These are phyloP conservation scores for Stictonetta naevosa DNA, from an alignment of 2,113 vertebrate species.

Conservation along the genomic window DNA sequence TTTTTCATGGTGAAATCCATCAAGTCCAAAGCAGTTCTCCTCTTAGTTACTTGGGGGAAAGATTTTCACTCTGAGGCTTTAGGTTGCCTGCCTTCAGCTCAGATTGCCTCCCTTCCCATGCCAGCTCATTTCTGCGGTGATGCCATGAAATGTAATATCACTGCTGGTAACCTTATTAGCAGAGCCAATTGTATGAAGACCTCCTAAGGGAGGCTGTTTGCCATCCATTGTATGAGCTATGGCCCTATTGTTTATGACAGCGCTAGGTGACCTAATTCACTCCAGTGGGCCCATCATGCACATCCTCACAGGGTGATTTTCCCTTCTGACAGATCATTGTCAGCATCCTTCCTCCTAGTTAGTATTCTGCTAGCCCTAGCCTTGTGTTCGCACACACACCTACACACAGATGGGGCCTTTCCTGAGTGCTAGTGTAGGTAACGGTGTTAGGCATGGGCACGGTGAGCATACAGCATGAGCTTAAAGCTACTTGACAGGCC, in stretches of 20 bases:
- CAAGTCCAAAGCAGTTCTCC: neutral
- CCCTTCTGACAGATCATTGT: neutral
- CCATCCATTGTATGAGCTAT: neutral
- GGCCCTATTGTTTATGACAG: conserved; percentile 4
- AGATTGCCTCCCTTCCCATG: neutral
- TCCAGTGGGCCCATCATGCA: neutral
- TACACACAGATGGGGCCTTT: neutral
- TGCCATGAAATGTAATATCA: neutral
- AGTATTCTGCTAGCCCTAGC: neutral
- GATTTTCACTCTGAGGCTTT: neutral
- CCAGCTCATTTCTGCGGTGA: neutral
- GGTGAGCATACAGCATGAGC: neutral
- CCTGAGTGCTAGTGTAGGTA: neutral
- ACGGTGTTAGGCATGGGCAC: neutral
- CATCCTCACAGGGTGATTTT: neutral
- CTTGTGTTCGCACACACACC: neutral
- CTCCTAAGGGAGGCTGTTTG: neutral
- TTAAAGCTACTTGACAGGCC: neutral
- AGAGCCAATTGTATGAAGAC: neutral
- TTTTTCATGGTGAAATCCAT: neutral
- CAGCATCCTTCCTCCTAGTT: neutral
- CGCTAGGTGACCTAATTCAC: neutral
- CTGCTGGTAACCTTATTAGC: neutral
- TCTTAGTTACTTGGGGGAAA: neutral
- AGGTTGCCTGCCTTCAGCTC: neutral